Base-by-base conservation (phyloP, 2,113 vertebrate genomes). In the Oreochromis spilurus region DNA sequence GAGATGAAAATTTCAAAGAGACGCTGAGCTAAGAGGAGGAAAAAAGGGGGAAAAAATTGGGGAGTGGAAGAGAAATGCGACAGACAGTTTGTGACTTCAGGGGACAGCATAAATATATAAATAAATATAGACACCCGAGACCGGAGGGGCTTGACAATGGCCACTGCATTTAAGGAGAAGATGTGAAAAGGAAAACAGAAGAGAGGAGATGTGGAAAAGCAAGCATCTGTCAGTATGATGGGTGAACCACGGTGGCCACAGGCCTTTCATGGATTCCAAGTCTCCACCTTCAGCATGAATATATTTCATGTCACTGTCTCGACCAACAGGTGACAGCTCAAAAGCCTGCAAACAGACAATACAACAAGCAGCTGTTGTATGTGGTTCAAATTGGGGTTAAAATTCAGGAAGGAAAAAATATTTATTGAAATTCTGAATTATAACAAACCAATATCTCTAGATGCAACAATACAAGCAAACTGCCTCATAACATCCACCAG, bases 1-100 rank as follows among this genome's bases (percentile, higher is more conserved):
- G 87, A 92, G 85, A 90, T 38, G 54, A 75, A 87, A 85, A 87
- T 34, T 67, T 40, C 16, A 82, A 91, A 83, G 84, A 87, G 79
- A 88, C 79, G 82, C 86, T 86, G 83, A 72, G 52, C 78, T 60
- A 80, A 88, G 79, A 84, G 57, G 52, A 67, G 48, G 36, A 10
- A 48, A 55, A 67, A 78, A n/a, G 5, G 11, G 11, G 34, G 11
- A 0, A 5, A 48, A 62, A 53, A 58, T 29, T 7, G 14, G 19
- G 52, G n/a, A 79, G 45, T 7, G 10, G 19, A 67, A 67, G 9
- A 83, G 77, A 82, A 58, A 86, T 72, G 84, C 82, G 55, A 92
- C n/a, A 88, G 88, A 84, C 65, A 87, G 85, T 84, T 84, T 80
- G 38, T 81, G 53, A 70, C 87, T 93, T 81, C 43, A 16, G 86